Conservation (phyloP, 1,140 invertebrate species). For the Kradibia gibbosae region DNA sequence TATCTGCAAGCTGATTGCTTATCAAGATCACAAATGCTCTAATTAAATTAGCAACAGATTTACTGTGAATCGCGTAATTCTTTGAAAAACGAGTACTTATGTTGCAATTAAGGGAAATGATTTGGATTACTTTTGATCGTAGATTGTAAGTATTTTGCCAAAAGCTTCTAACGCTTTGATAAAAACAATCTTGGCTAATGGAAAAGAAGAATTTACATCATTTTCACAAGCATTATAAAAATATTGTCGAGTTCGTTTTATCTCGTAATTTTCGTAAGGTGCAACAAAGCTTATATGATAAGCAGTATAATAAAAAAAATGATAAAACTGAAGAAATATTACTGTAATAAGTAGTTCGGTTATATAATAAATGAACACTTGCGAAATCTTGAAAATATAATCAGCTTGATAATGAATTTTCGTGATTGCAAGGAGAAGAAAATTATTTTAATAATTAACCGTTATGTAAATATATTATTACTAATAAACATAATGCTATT, state of each 20-base stretch:
- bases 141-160: background rate
- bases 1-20: background rate
- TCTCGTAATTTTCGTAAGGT: too few relatives aligned
- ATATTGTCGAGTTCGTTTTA: background rate
- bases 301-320: too few relatives aligned
- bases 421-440: too few relatives aligned
- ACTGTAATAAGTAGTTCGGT: too few relatives aligned
- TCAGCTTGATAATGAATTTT: too few relatives aligned
- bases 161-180: background rate
- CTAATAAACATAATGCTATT: too few relatives aligned
- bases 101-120: background rate
- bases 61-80: background rate
- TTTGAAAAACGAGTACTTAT: background rate
- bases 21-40: background rate
- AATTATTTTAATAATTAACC: too few relatives aligned
- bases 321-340: too few relatives aligned
- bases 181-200: background rate
- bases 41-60: background rate
- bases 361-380: too few relatives aligned
- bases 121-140: background rate
- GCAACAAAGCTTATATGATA: too few relatives aligned
- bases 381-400: too few relatives aligned
- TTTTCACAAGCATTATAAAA: background rate
- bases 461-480: too few relatives aligned
- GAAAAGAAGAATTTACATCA: background rate